Evolutionary conservation across 2,888 invertebrate genomes (phyloP).

Genomic region (Cotesia congregata): DNA sequence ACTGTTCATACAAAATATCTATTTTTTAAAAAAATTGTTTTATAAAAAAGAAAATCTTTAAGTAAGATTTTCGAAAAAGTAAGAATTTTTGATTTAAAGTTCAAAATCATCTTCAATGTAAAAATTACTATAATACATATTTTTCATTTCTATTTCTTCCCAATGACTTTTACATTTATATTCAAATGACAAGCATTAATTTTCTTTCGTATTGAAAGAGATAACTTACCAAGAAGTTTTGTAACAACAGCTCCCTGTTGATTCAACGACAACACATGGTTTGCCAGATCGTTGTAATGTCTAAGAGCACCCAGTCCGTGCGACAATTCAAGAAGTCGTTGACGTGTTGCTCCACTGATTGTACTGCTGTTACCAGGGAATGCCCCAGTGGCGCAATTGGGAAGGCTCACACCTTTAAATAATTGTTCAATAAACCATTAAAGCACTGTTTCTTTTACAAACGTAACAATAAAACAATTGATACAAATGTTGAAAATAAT

Average conservation of each 20-base stretch:
- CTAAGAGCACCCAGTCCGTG: conserved; percentile 80
- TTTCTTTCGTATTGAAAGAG: neutral
- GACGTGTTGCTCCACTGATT: conserved; percentile 74
- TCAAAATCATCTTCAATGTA: no score
- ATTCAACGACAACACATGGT: conserved; percentile 84
- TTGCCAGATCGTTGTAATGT: conserved; percentile 88
- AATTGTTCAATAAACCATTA: conserved; percentile 6
- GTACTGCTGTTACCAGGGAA: conserved; percentile 55
- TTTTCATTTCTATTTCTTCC: no score
- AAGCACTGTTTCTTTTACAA: no score
- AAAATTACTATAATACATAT: no score
- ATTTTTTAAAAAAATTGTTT: no score
- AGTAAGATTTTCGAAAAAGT: no score
- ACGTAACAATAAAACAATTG: no score
- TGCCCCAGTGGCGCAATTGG: conserved; percentile 55
- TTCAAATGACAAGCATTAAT: conserved; percentile 3
- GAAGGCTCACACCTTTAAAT: conserved; percentile 60
- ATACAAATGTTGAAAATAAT: neutral
- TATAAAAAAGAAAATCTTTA: no score
- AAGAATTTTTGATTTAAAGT: no score
- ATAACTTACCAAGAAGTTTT: conserved; percentile 84
- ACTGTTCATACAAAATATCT: no score
- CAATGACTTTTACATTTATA: no score
- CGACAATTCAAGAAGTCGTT: conserved; percentile 85
- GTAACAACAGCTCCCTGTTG: conserved; percentile 91